Evolutionary conservation across 2,888 invertebrate genomes (phyloP), one percentile per base, ranked within the genome.

Genomic region (Biston betularia): DNA sequence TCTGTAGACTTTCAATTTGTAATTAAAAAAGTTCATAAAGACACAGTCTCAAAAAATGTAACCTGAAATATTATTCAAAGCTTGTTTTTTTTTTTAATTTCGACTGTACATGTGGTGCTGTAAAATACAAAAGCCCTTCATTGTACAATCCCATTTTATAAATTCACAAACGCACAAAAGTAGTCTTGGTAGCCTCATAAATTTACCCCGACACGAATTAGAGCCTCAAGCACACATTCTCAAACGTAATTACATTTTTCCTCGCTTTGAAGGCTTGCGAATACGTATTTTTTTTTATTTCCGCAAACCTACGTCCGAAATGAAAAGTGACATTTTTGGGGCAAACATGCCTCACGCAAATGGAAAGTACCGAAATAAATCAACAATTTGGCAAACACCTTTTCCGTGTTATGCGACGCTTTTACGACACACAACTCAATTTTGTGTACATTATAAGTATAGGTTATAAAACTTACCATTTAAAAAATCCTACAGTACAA

Each of bases 401-500:
- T 46, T 54, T 48, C 24, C 44, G 56, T 46, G 44, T 49, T 8
- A 49, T 15, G 40, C n/a, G 38, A 58, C 49, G 38, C 42, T 42
- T 42, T 42, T 56, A n/a, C 42, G 9, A 50, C 5, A 11, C 34
- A n/a, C 14, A 9, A 34, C 49, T 56, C 38, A 42, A 54, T n/a
- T 62, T 33, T 10, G 12, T 44, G 46, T 12, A n/a, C 15, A 7
- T 9, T 44, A 46, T 12, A n/a, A 11, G 11, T 12, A 60, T 42
- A 53, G 45, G n/a, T 44, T 12, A 64, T 58, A n/a, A 50, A 55
- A 85, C 89, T 89, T 78, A 89, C 89, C 89, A 88, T 87, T 70
- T 74, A 77, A 75, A 78, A 79, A 84, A 81, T 85, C 84, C 82
- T 70, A 77, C 10, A 0, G 48, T 48, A 79, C 78, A 80, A 83